Percentiles rank a stretch among this genome's conserved stretches.
Conservation (phyloP, 1,140 invertebrate genomes). For the Hycleus cichorii region DNA sequence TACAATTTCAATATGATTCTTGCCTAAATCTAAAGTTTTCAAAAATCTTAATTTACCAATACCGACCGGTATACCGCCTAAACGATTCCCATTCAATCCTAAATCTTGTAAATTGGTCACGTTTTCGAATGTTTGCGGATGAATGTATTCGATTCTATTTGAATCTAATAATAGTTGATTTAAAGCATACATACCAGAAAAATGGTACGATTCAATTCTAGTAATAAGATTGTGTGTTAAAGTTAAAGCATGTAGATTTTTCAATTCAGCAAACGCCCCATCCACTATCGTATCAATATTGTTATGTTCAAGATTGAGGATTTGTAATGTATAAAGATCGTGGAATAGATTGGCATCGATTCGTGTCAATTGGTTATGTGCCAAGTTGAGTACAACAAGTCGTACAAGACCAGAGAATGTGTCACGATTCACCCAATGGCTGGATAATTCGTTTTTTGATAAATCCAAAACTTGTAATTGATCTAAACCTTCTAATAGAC, state of each 20-base stretch:
- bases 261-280: constrained; percentile 63
- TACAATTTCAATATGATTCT: constrained; percentile 62
- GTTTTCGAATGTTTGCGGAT: constrained; percentile 69
- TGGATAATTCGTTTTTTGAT: constrained; percentile 68
- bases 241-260: constrained; percentile 68
- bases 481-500: constrained; percentile 65
- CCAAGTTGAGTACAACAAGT: constrained; percentile 68
- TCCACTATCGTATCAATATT: constrained; percentile 63
- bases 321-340: constrained; percentile 67
- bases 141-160: constrained; percentile 62
- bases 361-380: constrained; percentile 61
- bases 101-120: constrained; percentile 73
- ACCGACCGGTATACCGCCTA: constrained; percentile 64
- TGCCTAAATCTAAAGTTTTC: constrained; percentile 69
- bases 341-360: constrained; percentile 67
- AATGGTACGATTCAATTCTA: constrained; percentile 59
- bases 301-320: constrained; percentile 70
- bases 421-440: constrained; percentile 68
- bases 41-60: constrained; percentile 59
- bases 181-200: constrained; percentile 63
- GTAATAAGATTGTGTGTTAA: constrained; percentile 65
- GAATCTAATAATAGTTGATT: constrained; percentile 66
- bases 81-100: constrained; percentile 64
- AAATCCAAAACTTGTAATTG: constrained; percentile 71
- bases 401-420: constrained; percentile 66